Evolutionary conservation across 1,140 invertebrate genomes (phyloP), one percentile per base, ranked within the genome.

Genomic region (Bombus balteatus): DNA sequence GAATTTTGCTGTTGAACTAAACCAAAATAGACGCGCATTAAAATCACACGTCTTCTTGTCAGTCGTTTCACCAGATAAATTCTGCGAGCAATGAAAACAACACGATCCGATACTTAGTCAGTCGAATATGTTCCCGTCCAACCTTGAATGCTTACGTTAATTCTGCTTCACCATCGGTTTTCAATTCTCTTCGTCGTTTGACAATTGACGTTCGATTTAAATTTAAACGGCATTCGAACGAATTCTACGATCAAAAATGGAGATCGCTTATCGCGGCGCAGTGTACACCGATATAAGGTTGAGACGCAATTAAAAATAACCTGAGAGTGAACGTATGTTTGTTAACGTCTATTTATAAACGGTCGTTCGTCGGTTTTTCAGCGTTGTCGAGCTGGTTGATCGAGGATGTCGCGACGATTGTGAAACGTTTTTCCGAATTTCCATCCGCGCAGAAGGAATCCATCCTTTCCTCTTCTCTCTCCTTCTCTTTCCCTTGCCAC

Each of bases 251-350:
- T 37, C 41, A 32, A 10, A 10, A 18, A 8, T 6, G 32, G 2
- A 13, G 34, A 37, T 37, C 2, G 53, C 15, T 32, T 71, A 84
- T 78, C 75, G 65, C 3, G 47, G 18, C 47, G 18, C 10, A 15
- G 80, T 39, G 34, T 39, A 72, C 53, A 71, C n/a, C 76, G 53
- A 72, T n/a, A 79, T 80, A 84, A 84, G 66, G 32, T 57, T 62
- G 76, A 78, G 18, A 62, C 53, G 83, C 68, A 84, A 84, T 84
- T 84, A 84, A 84, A 84, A 84, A 84, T 84, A 84, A 84, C 66
- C 53, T 2, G 15, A 0, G n/a, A 47, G 66, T 62, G 83, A 62
- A 62, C 65, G 68, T 62, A 62, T 62, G 68, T 84, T 79, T 79
- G 83, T 84, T 80, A 84, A 72, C 53, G 76, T 37, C 83, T 84